Base-by-base conservation (phyloP, 2,113 vertebrate species). In the Turnix velox region DNA sequence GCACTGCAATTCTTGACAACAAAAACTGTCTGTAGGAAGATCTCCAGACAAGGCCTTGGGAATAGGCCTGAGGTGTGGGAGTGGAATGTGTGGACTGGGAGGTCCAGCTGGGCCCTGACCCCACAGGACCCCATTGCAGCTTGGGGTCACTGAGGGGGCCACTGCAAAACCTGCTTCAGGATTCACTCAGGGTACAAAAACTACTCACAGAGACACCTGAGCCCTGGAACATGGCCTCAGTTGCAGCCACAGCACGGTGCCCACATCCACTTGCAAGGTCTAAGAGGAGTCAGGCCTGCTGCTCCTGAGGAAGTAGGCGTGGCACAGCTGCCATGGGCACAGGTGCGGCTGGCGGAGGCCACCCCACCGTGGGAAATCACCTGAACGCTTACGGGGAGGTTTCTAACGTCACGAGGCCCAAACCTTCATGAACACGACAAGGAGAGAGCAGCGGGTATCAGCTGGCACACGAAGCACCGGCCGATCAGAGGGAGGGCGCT, bases 181-280 rank as follows among this genome's bases (percentile, higher is more conserved):
- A 18, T 28, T 11, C 27, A 4, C 30, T 22, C 4, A 3, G 40
- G 19, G 28, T 55, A 74, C 45, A 40, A 28, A 3, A 55, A 6
- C 7, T 14, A 3, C 24, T 9, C 1, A 5, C 0, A 1, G 0
- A 1, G 16, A 18, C 39, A 14, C 18, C 23, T 2, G 4, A 11
- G 4, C 3, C 4, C n/a, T 6, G 3, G 5, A 15, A 22, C 40
- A 5, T 18, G 9, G 16, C 0, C 31, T 31, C 18, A 1, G 16
- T 7, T 14, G 28, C 3, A 17, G 14, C 0, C 33, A 4, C 52
- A 18, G 30, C 3, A 1, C 39, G 3, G 14, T 4, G 22, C 58
- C 27, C 9, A 5, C 12, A 6, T 3, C 20, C 49, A 6, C 17
- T 30, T 1, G 61, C 33, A 3, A 20, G 16, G 17, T 11, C 30